Evolutionary conservation across 1,140 invertebrate genomes (phyloP).

Genomic region (Anastrepha obliqua): DNA sequence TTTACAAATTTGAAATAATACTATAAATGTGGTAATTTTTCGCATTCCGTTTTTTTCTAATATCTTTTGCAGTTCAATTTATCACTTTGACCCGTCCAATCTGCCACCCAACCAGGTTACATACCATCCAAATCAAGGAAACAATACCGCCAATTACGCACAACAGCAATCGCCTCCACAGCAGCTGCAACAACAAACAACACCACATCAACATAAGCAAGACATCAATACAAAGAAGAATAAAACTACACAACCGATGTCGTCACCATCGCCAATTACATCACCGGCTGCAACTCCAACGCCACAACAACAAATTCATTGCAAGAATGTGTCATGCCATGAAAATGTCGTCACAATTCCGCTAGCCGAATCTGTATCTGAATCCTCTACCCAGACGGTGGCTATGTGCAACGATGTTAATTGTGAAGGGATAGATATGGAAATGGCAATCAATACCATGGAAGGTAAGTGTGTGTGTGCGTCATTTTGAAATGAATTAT

Average conservation of each 20-base stretch:
- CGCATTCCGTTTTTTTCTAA: slow-evolving; percentile 2
- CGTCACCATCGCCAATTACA: slow-evolving; percentile 50
- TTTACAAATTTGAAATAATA: no score
- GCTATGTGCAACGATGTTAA: slow-evolving; percentile 16
- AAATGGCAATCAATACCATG: not conserved
- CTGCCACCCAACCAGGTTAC: slow-evolving; percentile 76
- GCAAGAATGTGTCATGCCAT: not conserved
- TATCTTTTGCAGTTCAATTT: slow-evolving; percentile 76
- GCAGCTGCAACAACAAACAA: slow-evolving; percentile 47
- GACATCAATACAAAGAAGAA: slow-evolving; percentile 37
- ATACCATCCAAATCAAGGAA: slow-evolving; percentile 46
- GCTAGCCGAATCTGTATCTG: slow-evolving; percentile 58
- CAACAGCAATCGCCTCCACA: slow-evolving; percentile 62
- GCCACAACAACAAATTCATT: slow-evolving; percentile 47
- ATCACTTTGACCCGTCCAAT: slow-evolving; percentile 84
- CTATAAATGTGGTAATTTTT: no score
- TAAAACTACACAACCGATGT: slow-evolving; percentile 58
- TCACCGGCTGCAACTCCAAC: slow-evolving; percentile 17
- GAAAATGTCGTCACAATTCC: not conserved
- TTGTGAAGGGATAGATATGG: slow-evolving; percentile 22
- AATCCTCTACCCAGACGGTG: slow-evolving; percentile 60
- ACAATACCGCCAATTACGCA: slow-evolving; percentile 60
- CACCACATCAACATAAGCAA: slow-evolving; percentile 57
- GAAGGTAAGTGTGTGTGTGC: slow-evolving; percentile 16
- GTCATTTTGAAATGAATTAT: not conserved